These are phyloP conservation scores for Lucilia sericata DNA, from an alignment of 1,140 invertebrate genomes.

Conservation along the genomic window DNA sequence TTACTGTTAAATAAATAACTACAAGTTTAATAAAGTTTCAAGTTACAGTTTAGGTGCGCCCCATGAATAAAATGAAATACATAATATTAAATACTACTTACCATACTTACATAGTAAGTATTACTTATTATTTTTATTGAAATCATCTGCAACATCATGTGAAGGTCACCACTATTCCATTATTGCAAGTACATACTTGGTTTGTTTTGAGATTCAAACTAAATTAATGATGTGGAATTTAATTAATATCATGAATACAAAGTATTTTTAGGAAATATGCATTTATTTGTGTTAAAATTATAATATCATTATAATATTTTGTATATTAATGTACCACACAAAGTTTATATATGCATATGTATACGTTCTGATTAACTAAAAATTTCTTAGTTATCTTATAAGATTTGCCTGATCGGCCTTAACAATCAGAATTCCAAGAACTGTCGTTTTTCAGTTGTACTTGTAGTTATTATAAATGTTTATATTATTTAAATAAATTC, in stretches of 20 bases:
- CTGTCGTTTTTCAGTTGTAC: too few species aligned
- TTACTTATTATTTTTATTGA: not conserved
- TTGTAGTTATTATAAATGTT: too few species aligned
- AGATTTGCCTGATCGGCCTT: not conserved
- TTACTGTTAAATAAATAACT: too few species aligned
- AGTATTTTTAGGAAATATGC: too few species aligned
- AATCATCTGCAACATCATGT: not conserved
- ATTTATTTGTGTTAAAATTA: too few species aligned
- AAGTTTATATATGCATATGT: too few species aligned
- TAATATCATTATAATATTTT: too few species aligned
- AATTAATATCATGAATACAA: not conserved
- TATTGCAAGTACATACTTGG: not conserved
- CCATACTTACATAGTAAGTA: not conserved
- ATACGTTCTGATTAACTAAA: too few species aligned
- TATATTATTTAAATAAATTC: too few species aligned
- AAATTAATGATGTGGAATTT: not conserved
- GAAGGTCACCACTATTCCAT: not conserved
- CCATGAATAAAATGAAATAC: not conserved
- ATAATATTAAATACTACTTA: not conserved
- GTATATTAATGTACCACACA: too few species aligned
- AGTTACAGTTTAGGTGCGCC: constrained; percentile 2
- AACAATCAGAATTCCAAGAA: too few species aligned
- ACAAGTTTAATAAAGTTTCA: not conserved
- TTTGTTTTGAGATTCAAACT: not conserved
- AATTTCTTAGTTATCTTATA: not conserved